A percentile compares a stretch with the other conserved stretches of the same genome.
These are phyloP conservation scores for Vanessa atalanta DNA, from an alignment of 1,140 invertebrate genomes.

Conservation along the genomic window DNA sequence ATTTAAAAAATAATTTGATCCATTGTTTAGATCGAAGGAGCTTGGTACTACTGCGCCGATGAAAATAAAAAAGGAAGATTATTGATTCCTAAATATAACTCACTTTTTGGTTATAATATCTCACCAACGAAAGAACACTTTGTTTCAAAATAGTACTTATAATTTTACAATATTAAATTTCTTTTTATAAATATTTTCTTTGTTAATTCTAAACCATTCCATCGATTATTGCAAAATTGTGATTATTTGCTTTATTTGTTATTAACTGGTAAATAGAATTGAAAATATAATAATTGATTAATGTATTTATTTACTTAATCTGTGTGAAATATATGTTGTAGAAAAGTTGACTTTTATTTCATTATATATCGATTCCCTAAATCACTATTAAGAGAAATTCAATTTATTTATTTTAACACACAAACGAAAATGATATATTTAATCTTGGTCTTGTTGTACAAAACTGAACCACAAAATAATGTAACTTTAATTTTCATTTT, in stretches of 20 bases:
- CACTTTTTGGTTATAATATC: neutral
- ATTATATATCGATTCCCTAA: no score
- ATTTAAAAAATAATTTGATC: no score
- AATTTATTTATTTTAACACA: no score
- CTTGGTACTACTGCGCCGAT: no score
- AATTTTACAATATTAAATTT: neutral
- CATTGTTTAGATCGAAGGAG: no score
- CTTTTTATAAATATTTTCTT: neutral
- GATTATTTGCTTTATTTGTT: conserved; percentile 27
- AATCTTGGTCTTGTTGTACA: no score
- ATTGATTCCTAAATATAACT: neutral
- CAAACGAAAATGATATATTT: no score
- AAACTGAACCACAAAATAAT: no score
- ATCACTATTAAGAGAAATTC: no score
- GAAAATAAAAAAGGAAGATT: no score
- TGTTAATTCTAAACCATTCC: conserved; percentile 28
- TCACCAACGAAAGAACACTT: neutral
- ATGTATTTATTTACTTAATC: conserved; percentile 11
- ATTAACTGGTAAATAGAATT: neutral
- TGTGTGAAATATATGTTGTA: conserved; percentile 24
- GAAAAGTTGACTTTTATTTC: conserved; percentile 1
- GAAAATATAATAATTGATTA: conserved; percentile 9
- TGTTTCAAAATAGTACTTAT: neutral
- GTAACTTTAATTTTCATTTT: no score
- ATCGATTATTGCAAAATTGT: conserved; percentile 33